These are phyloP conservation scores for Acanthopagrus latus DNA, from an alignment of 2,797 vertebrate genomes.

Conservation along the genomic window DNA sequence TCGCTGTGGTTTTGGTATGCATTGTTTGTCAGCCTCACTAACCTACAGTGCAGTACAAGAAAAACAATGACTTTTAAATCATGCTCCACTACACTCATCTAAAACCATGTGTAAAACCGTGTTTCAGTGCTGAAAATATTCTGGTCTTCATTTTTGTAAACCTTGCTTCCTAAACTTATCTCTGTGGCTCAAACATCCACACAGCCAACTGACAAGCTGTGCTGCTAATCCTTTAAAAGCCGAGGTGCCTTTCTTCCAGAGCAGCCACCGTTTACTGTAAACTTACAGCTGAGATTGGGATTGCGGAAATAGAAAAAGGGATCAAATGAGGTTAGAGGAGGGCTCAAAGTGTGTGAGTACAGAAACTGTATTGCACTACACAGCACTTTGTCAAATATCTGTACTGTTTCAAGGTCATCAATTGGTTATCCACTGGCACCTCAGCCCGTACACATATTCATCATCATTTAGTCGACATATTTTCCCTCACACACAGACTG, in stretches of 20 bases:
- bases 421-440: neutral
- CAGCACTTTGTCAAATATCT: constrained; percentile 7
- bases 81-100: neutral
- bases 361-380: neutral
- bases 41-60: neutral
- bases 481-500: neutral
- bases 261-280: constrained; percentile 62
- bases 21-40: neutral
- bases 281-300: constrained; percentile 18
- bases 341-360: neutral
- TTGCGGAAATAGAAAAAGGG: neutral
- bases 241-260: constrained; percentile 19
- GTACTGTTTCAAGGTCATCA: constrained; percentile 17
- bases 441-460: neutral
- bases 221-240: constrained; percentile 33
- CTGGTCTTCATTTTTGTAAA: neutral
- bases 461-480: neutral
- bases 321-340: constrained; percentile 13
- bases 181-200: constrained; percentile 3
- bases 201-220: neutral
- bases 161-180: neutral
- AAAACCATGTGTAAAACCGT: too few relatives aligned
- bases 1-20: neutral
- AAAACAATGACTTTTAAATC: neutral
- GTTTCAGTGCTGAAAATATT: neutral